These are phyloP conservation scores for Parnassius apollo DNA, from an alignment of 2,888 invertebrate genomes.

Conservation along the genomic window DNA sequence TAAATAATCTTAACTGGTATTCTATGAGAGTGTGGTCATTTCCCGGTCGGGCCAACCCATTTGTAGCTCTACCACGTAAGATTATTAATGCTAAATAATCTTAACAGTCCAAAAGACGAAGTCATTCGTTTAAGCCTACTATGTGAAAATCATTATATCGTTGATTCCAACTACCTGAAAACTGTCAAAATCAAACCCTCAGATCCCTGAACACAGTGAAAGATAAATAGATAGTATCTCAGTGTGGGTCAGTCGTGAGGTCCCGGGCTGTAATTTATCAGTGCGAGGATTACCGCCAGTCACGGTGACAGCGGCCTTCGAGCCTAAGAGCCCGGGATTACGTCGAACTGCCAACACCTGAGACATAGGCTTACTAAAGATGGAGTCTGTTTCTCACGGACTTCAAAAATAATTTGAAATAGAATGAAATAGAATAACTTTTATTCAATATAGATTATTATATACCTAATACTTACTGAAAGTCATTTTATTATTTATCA, in stretches of 20 bases:
- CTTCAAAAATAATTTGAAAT: too few species aligned
- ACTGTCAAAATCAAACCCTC: background rate
- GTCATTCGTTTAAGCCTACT: too few species aligned
- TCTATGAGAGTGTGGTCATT: too few species aligned
- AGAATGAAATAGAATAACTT: too few species aligned
- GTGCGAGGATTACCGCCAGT: constrained; percentile 35
- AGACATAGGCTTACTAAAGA: background rate
- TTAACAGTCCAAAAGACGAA: too few species aligned
- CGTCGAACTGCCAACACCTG: constrained; percentile 16
- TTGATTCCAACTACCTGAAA: background rate
- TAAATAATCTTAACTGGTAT: too few species aligned
- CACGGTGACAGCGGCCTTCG: constrained; percentile 9
- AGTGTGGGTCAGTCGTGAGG: constrained; percentile 29
- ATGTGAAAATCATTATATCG: background rate
- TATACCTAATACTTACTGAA: too few species aligned
- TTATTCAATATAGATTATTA: too few species aligned
- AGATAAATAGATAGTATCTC: background rate
- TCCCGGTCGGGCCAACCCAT: too few species aligned
- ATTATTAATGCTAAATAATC: too few species aligned
- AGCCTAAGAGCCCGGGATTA: constrained; percentile 10
- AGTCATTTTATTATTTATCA: too few species aligned
- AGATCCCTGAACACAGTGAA: background rate
- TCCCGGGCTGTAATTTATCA: constrained; percentile 41
- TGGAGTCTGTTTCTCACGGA: background rate
- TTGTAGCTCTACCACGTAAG: too few species aligned